These are phyloP conservation scores for Allolobophora icterica DNA, from an alignment of 2,888 invertebrate species.

Conservation along the genomic window DNA sequence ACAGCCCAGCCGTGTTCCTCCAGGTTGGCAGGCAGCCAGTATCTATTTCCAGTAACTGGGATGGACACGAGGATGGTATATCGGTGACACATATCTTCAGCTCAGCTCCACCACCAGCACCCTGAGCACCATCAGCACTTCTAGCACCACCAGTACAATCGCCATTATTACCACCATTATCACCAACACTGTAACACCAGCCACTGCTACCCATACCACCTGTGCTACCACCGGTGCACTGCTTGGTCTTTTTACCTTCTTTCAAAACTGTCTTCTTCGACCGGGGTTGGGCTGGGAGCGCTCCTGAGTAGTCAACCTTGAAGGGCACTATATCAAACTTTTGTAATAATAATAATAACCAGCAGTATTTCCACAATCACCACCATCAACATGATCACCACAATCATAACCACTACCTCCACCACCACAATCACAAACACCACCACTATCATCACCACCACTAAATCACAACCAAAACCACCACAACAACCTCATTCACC, in stretches of 20 bases:
- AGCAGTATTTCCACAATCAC: too few species aligned
- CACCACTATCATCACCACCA: not conserved
- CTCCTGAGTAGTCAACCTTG: too few species aligned
- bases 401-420: not conserved
- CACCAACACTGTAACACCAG: not conserved
- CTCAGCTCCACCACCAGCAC: slow-evolving; percentile 18
- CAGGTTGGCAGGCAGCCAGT: not conserved
- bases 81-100: not conserved
- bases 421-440: not conserved
- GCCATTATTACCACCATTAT: not conserved
- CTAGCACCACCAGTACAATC: slow-evolving; percentile 23
- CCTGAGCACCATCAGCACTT: slow-evolving; percentile 11
- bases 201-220: not conserved
- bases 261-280: too few species aligned
- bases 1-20: too few species aligned
- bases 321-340: too few species aligned
- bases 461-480: not conserved
- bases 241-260: too few species aligned
- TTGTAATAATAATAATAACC: too few species aligned
- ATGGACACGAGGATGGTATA: not conserved
- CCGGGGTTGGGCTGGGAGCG: too few species aligned
- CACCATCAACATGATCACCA: not conserved
- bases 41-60: not conserved
- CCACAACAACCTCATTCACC: not conserved
- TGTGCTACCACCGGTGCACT: not conserved